Evolutionary conservation across 1,140 invertebrate species (phyloP).

Genomic region (Bombus picipes): DNA sequence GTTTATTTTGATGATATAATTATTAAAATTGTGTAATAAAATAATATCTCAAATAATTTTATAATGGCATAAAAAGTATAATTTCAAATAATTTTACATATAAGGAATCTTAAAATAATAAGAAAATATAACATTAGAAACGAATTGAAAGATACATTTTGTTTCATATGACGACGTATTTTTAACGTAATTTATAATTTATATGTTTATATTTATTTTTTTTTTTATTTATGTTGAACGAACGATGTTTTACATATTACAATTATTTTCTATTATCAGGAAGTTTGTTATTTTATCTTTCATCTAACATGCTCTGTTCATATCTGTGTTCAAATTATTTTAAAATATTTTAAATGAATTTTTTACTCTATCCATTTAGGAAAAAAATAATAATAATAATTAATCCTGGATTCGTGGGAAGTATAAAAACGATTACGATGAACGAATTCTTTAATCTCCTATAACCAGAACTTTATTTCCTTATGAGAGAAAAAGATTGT

Average conservation of each 20-base stretch:
- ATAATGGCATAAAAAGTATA: not conserved
- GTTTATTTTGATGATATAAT: not conserved
- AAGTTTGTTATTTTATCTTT: conserved; percentile 10
- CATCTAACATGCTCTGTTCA: not conserved
- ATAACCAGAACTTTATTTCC: not conserved
- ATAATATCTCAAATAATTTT: not conserved
- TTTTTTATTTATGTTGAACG: not conserved
- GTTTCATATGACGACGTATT: not conserved
- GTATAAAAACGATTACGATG: too few relatives aligned
- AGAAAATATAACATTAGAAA: not conserved
- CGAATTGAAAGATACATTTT: not conserved
- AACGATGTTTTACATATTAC: not conserved
- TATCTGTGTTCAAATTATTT: too few relatives aligned
- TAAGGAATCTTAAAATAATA: not conserved
- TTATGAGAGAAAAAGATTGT: not conserved
- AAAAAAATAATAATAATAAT: too few relatives aligned
- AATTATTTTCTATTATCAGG: not conserved
- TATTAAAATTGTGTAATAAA: not conserved
- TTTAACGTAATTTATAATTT: not conserved
- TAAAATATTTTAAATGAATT: not conserved
- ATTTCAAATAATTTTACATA: not conserved
- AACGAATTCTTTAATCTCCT: not conserved
- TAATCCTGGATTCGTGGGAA: too few relatives aligned
- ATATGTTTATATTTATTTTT: too few relatives aligned
- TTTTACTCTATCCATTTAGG: not conserved